Base-by-base conservation (phyloP, 1,140 invertebrate species). In the Leguminivora glycinivorella region DNA sequence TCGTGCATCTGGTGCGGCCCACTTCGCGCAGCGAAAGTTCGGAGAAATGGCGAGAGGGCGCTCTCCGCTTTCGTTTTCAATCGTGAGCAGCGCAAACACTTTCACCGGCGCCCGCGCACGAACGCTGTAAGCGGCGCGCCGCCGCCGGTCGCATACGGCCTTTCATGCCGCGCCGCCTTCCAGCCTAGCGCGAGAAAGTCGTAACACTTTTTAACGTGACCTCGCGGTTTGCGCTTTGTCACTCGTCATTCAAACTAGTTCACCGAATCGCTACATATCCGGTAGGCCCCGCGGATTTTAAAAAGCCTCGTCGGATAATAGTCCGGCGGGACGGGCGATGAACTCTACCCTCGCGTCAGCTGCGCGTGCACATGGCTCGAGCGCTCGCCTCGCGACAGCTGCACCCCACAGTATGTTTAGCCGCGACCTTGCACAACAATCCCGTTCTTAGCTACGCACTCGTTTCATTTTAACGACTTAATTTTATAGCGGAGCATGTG, bases 191-290 rank as follows among this genome's bases (percentile, higher is more conserved):
- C 89, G 92, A 91, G 92, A 92, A 92, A 92, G 92, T 91, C 83
- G 91, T 92, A 91, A 90, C 90, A 92, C 90, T 91, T 90, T 92
- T 90, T 86, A 85, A 73, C 77, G 77, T 91, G 89, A 90, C 87
- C 89, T 87, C 88, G 87, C 81, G 78, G 79, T 84, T 86, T 78
- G 84, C 82, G 83, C 81, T 88, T 90, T 90, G 85, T 90, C 86
- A 85, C 82, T 88, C 80, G 77, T 74, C 79, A 83, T 83, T 80
- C 77, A 72, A 90, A 85, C 85, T 90, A 90, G 87, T 90, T 88
- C 87, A 89, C 74, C 79, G 75, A 80, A 85, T 79, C 78, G 82
- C 79, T 72, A 72, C 80, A 76, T 74, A 72, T 77, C 80, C 75
- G 71, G 72, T 56, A 60, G 56, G 70, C 68, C 74, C 71, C 74